A percentile compares a stretch with the other conserved stretches of the same genome.
These are phyloP conservation scores for Drosophila conformis DNA, from an alignment of 2,888 invertebrate species.

Conservation along the genomic window DNA sequence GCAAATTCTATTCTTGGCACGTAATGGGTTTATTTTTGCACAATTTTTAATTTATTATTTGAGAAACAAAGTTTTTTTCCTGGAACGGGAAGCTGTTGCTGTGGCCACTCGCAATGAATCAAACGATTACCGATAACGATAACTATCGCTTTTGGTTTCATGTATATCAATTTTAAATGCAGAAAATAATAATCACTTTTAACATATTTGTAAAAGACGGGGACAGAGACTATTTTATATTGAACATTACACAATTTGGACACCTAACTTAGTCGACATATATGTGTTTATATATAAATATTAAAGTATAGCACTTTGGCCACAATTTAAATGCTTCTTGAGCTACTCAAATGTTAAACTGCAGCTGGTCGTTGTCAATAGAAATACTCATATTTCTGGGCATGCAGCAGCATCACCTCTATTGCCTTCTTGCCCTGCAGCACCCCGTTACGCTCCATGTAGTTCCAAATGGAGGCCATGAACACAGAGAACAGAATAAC, in stretches of 20 bases:
- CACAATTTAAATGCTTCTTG: conserved; percentile 74
- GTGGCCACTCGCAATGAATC: conserved; percentile 24
- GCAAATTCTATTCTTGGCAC: background rate
- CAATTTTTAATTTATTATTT: conserved; percentile 50
- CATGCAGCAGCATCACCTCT: conserved; percentile 86
- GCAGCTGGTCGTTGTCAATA: conserved; percentile 41
- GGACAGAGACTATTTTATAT: conserved; percentile 53
- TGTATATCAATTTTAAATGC: background rate
- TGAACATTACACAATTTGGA: conserved; percentile 28
- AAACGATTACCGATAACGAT: conserved; percentile 31
- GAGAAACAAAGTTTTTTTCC: conserved; percentile 17
- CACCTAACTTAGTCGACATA: conserved; percentile 22
- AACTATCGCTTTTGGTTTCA: background rate
- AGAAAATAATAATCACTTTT: background rate
- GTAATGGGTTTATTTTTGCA: conserved; percentile 7
- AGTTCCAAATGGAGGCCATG: conserved; percentile 94
- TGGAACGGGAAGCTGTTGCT: conserved; percentile 44
- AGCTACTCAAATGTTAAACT: conserved; percentile 54
- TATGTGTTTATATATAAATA: conserved; percentile 22
- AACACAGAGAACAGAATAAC: conserved; percentile 89
- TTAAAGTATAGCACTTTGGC: conserved; percentile 17
- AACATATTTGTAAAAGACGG: background rate
- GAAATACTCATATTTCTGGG: conserved; percentile 75
- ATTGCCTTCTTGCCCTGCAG: conserved; percentile 90
- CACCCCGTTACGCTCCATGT: conserved; percentile 91